phyloP scores from a whole-genome alignment of 2,888 invertebrate species.

The Athripsodes cinereus region DNA sequence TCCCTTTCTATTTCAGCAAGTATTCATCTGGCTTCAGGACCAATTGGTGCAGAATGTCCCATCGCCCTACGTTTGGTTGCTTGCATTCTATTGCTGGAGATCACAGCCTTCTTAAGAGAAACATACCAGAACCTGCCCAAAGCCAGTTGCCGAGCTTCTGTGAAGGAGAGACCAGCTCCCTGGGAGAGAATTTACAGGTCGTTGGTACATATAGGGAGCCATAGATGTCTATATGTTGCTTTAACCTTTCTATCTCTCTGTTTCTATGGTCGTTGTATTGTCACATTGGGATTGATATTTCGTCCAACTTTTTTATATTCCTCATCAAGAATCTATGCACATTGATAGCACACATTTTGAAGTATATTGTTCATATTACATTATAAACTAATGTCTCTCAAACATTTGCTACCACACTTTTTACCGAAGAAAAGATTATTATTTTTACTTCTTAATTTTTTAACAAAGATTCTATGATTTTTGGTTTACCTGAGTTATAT shows the following conservation, averaged over 20 bases:
- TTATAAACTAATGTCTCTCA: too few species aligned
- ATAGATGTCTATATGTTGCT: slow-evolving; percentile 19
- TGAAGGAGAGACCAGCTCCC: slow-evolving; percentile 72
- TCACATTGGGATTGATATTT: too few species aligned
- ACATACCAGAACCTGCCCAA: slow-evolving; percentile 86
- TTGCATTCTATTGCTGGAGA: slow-evolving; percentile 91
- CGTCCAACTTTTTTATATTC: too few species aligned
- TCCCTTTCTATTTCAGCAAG: slow-evolving; percentile 60
- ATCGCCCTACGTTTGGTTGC: slow-evolving; percentile 86
- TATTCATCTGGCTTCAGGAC: slow-evolving; percentile 53
- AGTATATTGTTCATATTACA: too few species aligned
- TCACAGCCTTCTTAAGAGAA: slow-evolving; percentile 94
- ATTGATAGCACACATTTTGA: too few species aligned
- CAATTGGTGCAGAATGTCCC: slow-evolving; percentile 77
- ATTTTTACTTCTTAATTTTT: too few species aligned
- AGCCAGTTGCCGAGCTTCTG: slow-evolving; percentile 55
- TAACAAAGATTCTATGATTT: too few species aligned
- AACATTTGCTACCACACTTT: too few species aligned
- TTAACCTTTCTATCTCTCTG: too few species aligned
- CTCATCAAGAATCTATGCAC: too few species aligned
- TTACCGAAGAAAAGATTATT: too few species aligned
- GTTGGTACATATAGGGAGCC: slow-evolving; percentile 28
- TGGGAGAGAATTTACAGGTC: slow-evolving; percentile 78
- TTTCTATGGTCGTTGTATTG: not conserved
- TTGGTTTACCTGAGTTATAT: too few species aligned